phyloP scores from a whole-genome alignment of 1,140 invertebrate species.

The Meloidogyne hapla region DNA sequence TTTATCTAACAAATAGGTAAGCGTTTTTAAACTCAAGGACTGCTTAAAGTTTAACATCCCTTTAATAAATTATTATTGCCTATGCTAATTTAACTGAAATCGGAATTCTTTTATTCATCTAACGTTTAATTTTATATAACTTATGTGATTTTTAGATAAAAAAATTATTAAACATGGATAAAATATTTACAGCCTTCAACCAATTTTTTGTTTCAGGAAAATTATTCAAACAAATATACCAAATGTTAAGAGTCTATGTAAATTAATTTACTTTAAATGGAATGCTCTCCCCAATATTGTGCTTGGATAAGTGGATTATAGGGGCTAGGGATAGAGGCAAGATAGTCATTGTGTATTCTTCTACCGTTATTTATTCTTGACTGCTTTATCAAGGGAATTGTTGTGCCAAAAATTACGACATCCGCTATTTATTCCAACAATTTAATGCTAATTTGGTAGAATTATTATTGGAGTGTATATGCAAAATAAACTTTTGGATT shows the following conservation, averaged over 20 bases:
- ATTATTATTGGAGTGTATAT: background rate
- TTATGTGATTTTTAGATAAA: background rate
- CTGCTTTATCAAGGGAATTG: constrained; percentile 21
- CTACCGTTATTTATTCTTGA: constrained; percentile 1
- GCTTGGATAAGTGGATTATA: constrained; percentile 25
- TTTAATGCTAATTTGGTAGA: constrained; percentile 10
- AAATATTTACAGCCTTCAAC: too few relatives aligned
- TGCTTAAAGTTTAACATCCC: too few relatives aligned
- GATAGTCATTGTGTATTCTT: background rate
- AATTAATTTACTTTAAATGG: constrained; percentile 4
- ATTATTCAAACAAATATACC: too few relatives aligned
- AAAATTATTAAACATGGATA: background rate
- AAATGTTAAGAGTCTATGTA: background rate
- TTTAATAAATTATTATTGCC: too few relatives aligned
- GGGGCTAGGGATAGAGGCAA: background rate
- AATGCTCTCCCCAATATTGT: constrained; percentile 18
- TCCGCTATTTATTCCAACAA: background rate
- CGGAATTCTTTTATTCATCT: background rate
- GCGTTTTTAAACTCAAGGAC: background rate
- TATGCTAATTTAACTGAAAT: background rate
- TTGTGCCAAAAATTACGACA: constrained; percentile 22
- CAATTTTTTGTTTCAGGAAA: too few relatives aligned
- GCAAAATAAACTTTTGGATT: background rate
- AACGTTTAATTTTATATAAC: background rate
- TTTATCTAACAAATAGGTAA: background rate